Evolutionary conservation across 2,888 invertebrate species (phyloP).

Genomic region (Callyntrura sp.): DNA sequence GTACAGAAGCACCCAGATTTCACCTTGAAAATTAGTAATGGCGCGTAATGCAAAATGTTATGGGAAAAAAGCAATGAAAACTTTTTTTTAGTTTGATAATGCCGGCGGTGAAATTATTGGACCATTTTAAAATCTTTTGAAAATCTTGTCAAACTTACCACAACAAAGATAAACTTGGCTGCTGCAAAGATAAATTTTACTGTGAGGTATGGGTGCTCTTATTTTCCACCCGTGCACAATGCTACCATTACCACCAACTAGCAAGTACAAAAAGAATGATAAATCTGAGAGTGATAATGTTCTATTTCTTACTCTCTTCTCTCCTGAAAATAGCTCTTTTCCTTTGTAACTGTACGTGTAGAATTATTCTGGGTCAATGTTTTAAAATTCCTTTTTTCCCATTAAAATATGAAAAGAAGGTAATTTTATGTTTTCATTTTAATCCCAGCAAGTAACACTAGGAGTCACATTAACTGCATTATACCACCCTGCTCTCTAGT

Average conservation of each 20-base stretch:
- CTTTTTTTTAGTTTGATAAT: background rate
- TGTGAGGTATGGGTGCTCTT: background rate
- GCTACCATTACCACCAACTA: background rate
- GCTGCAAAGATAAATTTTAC: too few relatives aligned
- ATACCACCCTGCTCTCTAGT: background rate
- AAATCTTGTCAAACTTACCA: constrained; percentile 18
- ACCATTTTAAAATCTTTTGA: background rate
- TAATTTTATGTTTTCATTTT: background rate
- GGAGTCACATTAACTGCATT: background rate
- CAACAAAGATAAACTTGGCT: background rate
- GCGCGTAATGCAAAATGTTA: background rate
- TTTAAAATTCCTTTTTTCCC: background rate
- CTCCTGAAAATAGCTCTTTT: background rate
- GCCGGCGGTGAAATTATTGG: constrained; percentile 1
- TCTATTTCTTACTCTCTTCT: background rate
- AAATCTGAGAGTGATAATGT: background rate
- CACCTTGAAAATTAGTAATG: background rate
- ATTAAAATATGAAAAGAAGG: background rate
- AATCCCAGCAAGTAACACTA: background rate
- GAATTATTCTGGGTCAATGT: constrained; percentile 9
- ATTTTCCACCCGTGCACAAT: background rate
- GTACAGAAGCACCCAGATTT: background rate
- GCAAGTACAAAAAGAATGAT: background rate
- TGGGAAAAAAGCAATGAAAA: background rate
- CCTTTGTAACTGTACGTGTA: background rate